phyloP scores from a whole-genome alignment of 1,140 invertebrate species.

The Caenorhabditis remanei region DNA sequence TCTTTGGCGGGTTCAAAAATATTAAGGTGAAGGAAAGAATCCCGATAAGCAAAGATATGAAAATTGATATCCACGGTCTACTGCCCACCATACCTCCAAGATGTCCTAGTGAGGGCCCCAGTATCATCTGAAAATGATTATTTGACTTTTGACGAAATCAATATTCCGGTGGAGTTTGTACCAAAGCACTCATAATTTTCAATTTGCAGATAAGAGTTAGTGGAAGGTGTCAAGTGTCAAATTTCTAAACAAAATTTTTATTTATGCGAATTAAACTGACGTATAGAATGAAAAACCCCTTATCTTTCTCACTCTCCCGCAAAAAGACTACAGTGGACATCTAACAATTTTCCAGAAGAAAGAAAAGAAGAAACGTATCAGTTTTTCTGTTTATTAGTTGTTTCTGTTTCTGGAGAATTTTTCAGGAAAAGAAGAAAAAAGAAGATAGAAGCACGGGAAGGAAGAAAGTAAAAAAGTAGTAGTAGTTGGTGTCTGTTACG shows the following conservation, averaged over 20 bases:
- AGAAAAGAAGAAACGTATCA: constrained; percentile 39
- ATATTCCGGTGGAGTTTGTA: not conserved
- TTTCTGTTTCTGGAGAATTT: constrained; percentile 4
- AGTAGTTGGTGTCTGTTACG: not conserved
- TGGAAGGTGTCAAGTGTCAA: not conserved
- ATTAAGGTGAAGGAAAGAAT: not conserved
- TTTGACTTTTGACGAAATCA: not conserved
- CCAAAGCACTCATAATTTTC: not conserved
- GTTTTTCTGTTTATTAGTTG: constrained; percentile 35
- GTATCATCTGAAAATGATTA: constrained; percentile 11
- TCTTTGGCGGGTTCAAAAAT: constrained; percentile 1
- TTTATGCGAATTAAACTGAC: constrained; percentile 41
- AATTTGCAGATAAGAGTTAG: not conserved
- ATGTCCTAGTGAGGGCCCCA: constrained; percentile 31
- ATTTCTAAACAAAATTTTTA: constrained; percentile 47
- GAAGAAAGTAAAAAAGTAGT: not conserved
- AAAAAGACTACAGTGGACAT: constrained; percentile 36
- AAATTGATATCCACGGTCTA: constrained; percentile 19
- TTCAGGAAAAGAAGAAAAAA: not conserved
- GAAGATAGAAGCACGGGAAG: not conserved
- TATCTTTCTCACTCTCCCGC: not conserved
- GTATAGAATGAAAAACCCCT: not conserved
- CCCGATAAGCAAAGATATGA: not conserved
- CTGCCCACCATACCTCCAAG: constrained; percentile 26
- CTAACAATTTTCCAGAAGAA: constrained; percentile 2